Base-by-base conservation (phyloP, 2,797 vertebrate genomes). In the Acanthornis magna region DNA sequence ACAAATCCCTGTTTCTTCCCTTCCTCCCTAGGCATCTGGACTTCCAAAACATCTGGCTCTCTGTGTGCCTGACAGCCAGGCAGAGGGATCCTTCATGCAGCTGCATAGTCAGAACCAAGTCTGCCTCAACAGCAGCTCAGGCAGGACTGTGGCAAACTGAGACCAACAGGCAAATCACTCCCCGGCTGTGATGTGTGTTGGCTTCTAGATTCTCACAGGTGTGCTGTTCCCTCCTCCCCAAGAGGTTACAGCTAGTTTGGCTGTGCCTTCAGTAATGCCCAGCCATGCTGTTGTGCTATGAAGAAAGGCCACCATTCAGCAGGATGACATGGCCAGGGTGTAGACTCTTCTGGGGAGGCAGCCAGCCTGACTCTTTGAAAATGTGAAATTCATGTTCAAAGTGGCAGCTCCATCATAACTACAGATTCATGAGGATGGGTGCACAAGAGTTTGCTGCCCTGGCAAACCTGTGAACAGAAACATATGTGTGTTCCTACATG, bases 281-380 rank as follows among this genome's bases (percentile, higher is more conserved):
- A 55, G 40, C 3, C 32, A 16, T 29, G 16, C 12, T 48, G 43
- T 36, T 14, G 10, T 32, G 20, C 22, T 30, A 5, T 0, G 1
- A 60, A 63, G 18, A 17, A 57, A 42, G 15, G 21, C 12, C 48
- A 32, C 20, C 1, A 3, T 10, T 23, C 30, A 53, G 30, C 26
- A 63, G 17, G 17, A 43, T 0, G 2, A 12, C 20, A 27, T 4
- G 10, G 7, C 21, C 15, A 32, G 19, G 16, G 34, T 29, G 8
- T 32, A 45, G 34, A 27, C 7, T 17, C 4, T 30, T 70, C 21
- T 34, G 45, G 10, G 15, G 16, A 60, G 10, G 63, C 42, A 79
- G 42, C 5, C 27, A 75, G 27, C 8, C 30, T 51, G 48, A 50
- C 27, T 48, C 54, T 38, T 18, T 47, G 38, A 80, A 92, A 79